Evolutionary conservation across 2,113 vertebrate species (phyloP), one percentile per base, ranked within the genome.

Genomic region (Myotis davidii): DNA sequence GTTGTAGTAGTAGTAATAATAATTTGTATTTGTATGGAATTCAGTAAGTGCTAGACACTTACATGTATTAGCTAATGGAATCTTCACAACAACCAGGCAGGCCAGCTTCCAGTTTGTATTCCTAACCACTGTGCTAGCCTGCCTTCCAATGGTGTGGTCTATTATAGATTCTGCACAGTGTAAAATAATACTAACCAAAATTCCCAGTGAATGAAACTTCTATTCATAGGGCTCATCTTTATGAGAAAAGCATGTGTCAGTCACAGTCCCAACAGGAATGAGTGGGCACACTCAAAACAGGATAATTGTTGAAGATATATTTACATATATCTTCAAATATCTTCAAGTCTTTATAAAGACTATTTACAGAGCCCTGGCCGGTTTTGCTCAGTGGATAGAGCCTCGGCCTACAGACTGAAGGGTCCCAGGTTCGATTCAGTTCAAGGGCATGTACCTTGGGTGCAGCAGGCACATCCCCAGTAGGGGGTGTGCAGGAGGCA

Each of bases 181-280:
- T 88, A 93, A 88, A 73, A 90, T 70, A 48, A 56, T 0, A 25
- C 45, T 83, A 95, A 74, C 17, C 72, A 88, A 72, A 56, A 84
- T 89, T 79, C 48, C 67, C 25, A 39, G 34, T 42, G 13, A 79
- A 84, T 87, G 23, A 69, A 92, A 86, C 37, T 76, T 76, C 9
- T 78, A 84, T 93, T 89, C 82, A 23, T 59, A 90, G 17, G 20
- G 50, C 29, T 91, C 45, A 50, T 79, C 50, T 82, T 95, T 78
- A 74, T 89, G 39, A 91, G 37, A 52, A 73, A 82, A 50, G n/a
- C 10, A 23, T 56, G 1, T 93, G 74, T 73, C 50, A 82, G 21
- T 90, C 29, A 87, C 21, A 6, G 61, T 89, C 73, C 45, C 77
- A 91, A 85, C 6, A 84, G 32, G 69, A 88, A 64, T 77, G n/a